Evolutionary conservation across 1,140 invertebrate species (phyloP).

Genomic region (Temnothorax nylanderi): DNA sequence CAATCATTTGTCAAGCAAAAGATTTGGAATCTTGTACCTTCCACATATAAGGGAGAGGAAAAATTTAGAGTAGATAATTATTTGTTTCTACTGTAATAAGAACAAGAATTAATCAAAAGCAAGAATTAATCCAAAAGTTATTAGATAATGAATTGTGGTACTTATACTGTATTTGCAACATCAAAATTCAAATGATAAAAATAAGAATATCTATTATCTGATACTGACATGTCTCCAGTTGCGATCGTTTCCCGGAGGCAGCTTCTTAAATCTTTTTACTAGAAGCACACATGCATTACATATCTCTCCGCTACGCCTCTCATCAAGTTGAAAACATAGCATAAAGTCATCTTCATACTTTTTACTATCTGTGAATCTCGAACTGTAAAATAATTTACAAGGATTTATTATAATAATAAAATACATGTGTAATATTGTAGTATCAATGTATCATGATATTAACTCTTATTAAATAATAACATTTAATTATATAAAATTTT

Average conservation of each 20-base stretch:
- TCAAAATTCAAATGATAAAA: constrained; percentile 18
- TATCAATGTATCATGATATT: not conserved
- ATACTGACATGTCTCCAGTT: constrained; percentile 94
- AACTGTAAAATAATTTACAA: constrained; percentile 85
- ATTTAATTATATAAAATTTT: not conserved
- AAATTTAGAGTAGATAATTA: not conserved
- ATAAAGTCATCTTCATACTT: constrained; percentile 95
- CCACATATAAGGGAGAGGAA: not conserved
- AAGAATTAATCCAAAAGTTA: not conserved
- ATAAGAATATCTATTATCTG: not conserved
- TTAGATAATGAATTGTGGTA: not conserved
- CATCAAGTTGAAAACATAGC: constrained; percentile 92
- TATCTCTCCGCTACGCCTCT: constrained; percentile 93
- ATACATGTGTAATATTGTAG: not conserved
- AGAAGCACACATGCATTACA: constrained; percentile 95
- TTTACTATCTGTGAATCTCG: constrained; percentile 94
- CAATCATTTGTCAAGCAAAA: not conserved
- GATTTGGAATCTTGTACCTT: not conserved
- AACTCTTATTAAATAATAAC: not conserved
- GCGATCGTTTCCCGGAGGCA: constrained; percentile 91
- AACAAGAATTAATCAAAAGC: not conserved
- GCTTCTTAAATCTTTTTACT: constrained; percentile 94
- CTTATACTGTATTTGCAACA: not conserved
- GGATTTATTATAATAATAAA: not conserved
- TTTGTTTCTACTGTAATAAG: not conserved